Conservation (phyloP, 2,888 invertebrate species). For the Hoplodrina ambigua region DNA sequence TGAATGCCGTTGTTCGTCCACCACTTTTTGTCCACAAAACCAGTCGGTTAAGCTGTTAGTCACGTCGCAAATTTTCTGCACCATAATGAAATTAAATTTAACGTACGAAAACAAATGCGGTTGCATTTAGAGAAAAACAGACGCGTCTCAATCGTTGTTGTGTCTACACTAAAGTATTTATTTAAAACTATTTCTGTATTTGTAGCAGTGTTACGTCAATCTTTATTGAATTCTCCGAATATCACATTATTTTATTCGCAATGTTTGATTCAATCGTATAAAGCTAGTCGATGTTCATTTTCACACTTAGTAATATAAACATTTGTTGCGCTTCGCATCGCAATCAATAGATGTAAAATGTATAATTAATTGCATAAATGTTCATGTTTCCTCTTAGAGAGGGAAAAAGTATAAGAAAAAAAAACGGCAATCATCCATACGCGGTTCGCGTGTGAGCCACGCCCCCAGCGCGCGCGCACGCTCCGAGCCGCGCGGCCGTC, state of each 20-base stretch:
- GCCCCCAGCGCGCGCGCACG: conserved; percentile 75
- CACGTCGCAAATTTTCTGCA: conserved; percentile 28
- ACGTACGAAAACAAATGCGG: conserved; percentile 15
- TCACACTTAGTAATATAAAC: conserved; percentile 17
- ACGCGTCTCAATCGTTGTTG: conserved; percentile 26
- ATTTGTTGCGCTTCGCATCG: conserved; percentile 12
- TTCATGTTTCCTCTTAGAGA: conserved; percentile 30
- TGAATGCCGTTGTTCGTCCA: conserved; percentile 56
- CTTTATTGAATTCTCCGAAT: conserved; percentile 17
- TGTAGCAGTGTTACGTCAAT: conserved; percentile 17
- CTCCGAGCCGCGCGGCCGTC: conserved; percentile 75
- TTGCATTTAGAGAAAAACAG: conserved; percentile 21
- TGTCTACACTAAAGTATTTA: conserved; percentile 32
- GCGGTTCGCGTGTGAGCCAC: conserved; percentile 75
- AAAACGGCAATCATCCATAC: conserved; percentile 60
- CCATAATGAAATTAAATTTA: conserved; percentile 33
- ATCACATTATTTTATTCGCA: conserved; percentile 8
- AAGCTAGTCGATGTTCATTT: not conserved
- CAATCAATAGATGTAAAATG: conserved; percentile 41
- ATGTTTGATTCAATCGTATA: conserved; percentile 9
- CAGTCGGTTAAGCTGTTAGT: conserved; percentile 27
- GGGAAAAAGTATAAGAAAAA: conserved; percentile 61
- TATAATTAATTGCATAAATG: conserved; percentile 31
- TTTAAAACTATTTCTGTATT: conserved; percentile 33
- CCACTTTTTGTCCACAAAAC: conserved; percentile 57